Percentiles rank a stretch among this genome's conserved stretches.
Evolutionary conservation across 2,113 vertebrate genomes (phyloP).

Genomic region (Laterallus jamaicensis): DNA sequence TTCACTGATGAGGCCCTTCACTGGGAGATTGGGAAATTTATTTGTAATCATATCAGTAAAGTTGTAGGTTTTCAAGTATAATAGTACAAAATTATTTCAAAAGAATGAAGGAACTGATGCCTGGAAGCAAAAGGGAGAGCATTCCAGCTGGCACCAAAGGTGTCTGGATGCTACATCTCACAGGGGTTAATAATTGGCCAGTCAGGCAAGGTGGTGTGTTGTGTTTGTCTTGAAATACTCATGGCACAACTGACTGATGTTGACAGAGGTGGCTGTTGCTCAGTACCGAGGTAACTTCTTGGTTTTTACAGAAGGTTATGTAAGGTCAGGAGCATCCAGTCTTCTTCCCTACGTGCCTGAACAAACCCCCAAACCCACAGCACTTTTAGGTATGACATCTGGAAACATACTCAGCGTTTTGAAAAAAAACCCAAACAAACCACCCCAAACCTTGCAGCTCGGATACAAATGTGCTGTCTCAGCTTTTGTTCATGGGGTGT

Average conservation of each 20-base stretch:
- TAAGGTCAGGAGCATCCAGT: not conserved
- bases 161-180: not conserved
- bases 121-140: not conserved
- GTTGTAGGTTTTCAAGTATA: not conserved
- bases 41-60: not conserved
- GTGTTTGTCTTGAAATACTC: not conserved
- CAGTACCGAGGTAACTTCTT: not conserved
- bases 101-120: not conserved
- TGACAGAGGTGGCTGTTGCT: not conserved
- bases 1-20: not conserved
- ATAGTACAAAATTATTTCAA: not conserved
- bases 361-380: rapidly evolving
- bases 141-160: not conserved
- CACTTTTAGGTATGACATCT: not conserved
- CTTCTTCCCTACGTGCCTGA: not conserved
- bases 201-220: not conserved
- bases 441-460: not conserved
- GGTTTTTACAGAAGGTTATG: not conserved
- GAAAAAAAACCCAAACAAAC: too few relatives aligned
- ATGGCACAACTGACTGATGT: not conserved
- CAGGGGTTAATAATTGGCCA: not conserved
- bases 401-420: not conserved
- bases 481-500: not conserved
- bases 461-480: not conserved
- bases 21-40: not conserved